Percentiles rank a stretch among this genome's conserved stretches.
Conservation (phyloP, 2,888 invertebrate genomes). For the Aporophyla nigra region DNA sequence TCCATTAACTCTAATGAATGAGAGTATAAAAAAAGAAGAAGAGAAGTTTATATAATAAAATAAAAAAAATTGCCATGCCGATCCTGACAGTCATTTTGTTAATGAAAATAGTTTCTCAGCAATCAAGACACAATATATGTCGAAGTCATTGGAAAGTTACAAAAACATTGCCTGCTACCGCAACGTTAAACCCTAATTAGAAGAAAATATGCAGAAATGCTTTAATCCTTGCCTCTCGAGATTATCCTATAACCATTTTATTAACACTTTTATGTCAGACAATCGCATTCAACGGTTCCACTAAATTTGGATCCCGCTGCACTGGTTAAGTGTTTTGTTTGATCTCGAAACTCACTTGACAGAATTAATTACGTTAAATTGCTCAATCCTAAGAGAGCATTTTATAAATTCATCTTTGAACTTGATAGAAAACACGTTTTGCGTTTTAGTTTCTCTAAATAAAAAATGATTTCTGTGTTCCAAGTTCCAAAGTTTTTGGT, state of each 20-base stretch:
- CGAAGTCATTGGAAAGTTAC: constrained; percentile 2
- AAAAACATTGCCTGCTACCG: not conserved
- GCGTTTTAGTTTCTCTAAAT: not conserved
- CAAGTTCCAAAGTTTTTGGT: constrained; percentile 1
- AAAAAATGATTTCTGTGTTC: constrained; percentile 5
- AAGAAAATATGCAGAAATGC: constrained; percentile 11
- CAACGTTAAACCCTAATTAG: not conserved
- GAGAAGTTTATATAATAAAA: too few species aligned
- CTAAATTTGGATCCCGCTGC: constrained; percentile 41
- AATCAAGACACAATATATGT: not conserved
- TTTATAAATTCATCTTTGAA: constrained; percentile 13
- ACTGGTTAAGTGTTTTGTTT: constrained; percentile 53
- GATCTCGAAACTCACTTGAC: constrained; percentile 57
- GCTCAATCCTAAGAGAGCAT: constrained; percentile 34
- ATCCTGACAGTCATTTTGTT: not conserved
- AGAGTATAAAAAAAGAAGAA: too few species aligned
- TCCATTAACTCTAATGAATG: not conserved
- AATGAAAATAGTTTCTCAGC: not conserved
- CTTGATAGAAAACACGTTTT: constrained; percentile 15
- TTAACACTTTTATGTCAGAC: constrained; percentile 28
- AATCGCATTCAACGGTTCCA: constrained; percentile 41
- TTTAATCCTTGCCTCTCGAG: constrained; percentile 10
- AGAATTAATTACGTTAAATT: constrained; percentile 61
- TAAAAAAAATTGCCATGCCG: not conserved
- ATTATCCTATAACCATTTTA: constrained; percentile 16